phyloP scores from a whole-genome alignment of 2,797 vertebrate species.

The Lacerta viridis region DNA sequence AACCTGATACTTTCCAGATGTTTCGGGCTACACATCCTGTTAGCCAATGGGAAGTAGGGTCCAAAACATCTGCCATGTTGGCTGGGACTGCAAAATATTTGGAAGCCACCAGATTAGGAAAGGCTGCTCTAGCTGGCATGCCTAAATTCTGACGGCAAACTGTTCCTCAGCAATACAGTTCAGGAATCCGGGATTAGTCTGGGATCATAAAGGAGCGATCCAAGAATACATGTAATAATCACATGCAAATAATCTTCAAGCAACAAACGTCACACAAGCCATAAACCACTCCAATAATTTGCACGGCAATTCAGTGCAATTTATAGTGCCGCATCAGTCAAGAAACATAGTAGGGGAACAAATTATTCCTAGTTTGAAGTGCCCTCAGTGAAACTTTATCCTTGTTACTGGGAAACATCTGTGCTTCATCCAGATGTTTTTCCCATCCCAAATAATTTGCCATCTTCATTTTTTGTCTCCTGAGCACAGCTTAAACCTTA shows the following conservation, averaged over 20 bases:
- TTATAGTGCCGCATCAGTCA: slow-evolving; percentile 28
- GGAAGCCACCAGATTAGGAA: too few relatives aligned
- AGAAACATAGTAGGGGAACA: background rate
- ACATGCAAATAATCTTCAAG: slow-evolving; percentile 54
- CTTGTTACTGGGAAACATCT: background rate
- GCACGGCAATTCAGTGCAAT: background rate
- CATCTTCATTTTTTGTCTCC: slow-evolving; percentile 34
- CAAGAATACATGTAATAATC: slow-evolving; percentile 38
- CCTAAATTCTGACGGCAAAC: background rate
- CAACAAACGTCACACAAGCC: slow-evolving; percentile 8
- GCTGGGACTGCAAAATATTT: too few relatives aligned
- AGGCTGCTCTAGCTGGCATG: background rate
- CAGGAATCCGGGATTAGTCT: slow-evolving; percentile 31
- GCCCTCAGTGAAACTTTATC: background rate
- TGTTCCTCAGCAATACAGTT: slow-evolving; percentile 36
- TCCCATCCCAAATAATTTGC: slow-evolving; percentile 13
- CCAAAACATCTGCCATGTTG: too few relatives aligned
- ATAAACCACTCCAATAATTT: slow-evolving; percentile 47
- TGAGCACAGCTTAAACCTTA: slow-evolving; percentile 20
- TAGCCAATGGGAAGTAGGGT: too few relatives aligned
- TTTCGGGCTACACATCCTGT: too few relatives aligned
- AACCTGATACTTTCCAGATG: too few relatives aligned
- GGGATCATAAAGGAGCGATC: slow-evolving; percentile 44
- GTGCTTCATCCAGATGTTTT: slow-evolving; percentile 19
- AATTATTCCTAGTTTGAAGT: slow-evolving; percentile 30